phyloP scores from a whole-genome alignment of 2,113 vertebrate species.

The Syngnathus scovelli region DNA sequence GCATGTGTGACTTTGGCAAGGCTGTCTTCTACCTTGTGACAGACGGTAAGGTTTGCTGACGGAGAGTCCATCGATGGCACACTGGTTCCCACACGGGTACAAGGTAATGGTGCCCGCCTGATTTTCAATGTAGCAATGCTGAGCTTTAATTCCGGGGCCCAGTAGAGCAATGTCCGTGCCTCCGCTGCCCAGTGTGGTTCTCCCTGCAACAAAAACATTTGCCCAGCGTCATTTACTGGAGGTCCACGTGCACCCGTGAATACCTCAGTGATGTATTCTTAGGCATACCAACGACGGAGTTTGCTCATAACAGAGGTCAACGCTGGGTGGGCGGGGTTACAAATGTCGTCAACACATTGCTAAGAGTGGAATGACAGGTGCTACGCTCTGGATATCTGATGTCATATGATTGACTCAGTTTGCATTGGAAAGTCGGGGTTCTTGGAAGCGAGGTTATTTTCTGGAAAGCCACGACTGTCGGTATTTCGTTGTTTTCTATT shows the following conservation, averaged over 20 bases:
- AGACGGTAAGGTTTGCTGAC: conserved; percentile 78
- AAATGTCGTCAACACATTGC: conserved; percentile 14
- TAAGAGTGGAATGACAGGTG: conserved; percentile 36
- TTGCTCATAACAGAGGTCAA: conserved; percentile 27
- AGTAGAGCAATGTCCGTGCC: conserved; percentile 82
- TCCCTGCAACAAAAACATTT: conserved; percentile 69
- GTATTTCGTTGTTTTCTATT: background rate
- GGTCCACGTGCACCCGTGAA: conserved; percentile 6
- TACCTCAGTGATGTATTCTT: conserved; percentile 37
- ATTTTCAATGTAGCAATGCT: conserved; percentile 93
- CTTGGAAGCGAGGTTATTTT: background rate
- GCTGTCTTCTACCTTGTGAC: conserved; percentile 78
- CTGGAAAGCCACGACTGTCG: background rate
- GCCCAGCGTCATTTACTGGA: conserved; percentile 26
- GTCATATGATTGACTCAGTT: conserved; percentile 2
- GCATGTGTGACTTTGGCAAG: background rate
- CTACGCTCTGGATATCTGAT: conserved; percentile 8
- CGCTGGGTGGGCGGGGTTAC: conserved; percentile 11
- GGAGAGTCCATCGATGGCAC: conserved; percentile 77
- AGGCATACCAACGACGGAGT: conserved; percentile 16
- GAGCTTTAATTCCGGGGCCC: conserved; percentile 74
- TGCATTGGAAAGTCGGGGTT: background rate
- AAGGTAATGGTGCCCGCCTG: conserved; percentile 77
- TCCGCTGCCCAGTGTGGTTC: conserved; percentile 80
- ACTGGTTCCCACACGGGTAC: conserved; percentile 85